These are phyloP conservation scores for Caenorhabditis remanei DNA, from an alignment of 1,140 invertebrate genomes.

Conservation along the genomic window DNA sequence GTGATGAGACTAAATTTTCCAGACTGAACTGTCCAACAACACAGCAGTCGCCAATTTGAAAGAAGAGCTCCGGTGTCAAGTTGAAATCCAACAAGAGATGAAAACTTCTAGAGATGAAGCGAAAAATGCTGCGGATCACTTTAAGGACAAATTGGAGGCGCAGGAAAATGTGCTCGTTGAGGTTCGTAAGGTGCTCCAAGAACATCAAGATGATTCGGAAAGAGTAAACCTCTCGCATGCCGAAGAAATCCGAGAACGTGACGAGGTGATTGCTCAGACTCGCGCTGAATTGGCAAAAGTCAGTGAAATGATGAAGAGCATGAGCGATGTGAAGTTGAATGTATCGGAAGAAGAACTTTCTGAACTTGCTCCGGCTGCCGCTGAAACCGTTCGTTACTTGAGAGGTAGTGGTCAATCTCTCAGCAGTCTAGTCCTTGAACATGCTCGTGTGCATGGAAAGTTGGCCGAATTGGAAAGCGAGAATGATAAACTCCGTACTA, in stretches of 20 bases:
- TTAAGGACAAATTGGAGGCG: slow-evolving; percentile 19
- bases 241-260: background rate
- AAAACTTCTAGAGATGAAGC: slow-evolving; percentile 21
- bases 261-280: slow-evolving; percentile 12
- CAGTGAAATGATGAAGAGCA: slow-evolving; percentile 54
- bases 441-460: slow-evolving; percentile 50
- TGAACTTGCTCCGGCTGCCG: slow-evolving; percentile 47
- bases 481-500: background rate
- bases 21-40: slow-evolving; percentile 12
- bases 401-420: slow-evolving; percentile 45
- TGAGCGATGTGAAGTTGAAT: slow-evolving; percentile 53
- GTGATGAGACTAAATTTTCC: background rate
- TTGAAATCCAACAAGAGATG: slow-evolving; percentile 10
- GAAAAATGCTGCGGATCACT: slow-evolving; percentile 16
- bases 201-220: slow-evolving; percentile 22
- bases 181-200: background rate
- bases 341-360: slow-evolving; percentile 58
- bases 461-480: slow-evolving; percentile 11
- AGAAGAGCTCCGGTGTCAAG: slow-evolving; percentile 15
- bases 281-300: slow-evolving; percentile 35
- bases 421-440: slow-evolving; percentile 46
- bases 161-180: slow-evolving; percentile 6
- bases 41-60: slow-evolving; percentile 26
- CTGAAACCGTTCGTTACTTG: slow-evolving; percentile 44
- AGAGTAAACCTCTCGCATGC: background rate